Base-by-base conservation (phyloP, 2,797 vertebrate species). In the Clarias pachynema region DNA sequence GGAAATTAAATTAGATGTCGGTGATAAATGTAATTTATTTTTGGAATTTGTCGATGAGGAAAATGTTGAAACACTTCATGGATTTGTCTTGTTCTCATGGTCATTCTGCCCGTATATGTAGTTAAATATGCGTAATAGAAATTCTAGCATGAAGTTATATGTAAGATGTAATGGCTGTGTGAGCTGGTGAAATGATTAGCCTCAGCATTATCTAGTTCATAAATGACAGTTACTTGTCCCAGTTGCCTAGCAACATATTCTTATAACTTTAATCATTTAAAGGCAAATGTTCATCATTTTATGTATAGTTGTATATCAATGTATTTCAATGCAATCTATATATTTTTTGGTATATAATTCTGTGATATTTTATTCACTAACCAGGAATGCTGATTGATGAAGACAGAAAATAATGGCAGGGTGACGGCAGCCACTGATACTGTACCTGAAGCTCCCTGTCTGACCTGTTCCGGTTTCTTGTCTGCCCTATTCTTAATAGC, bases 401-500 rank as follows among this genome's bases (percentile, higher is more conserved):
- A 44, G 53, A 24, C 56, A 31, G 72, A 74, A 56, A 60, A 60
- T 37, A 62, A 79, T 31, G 2, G 24, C 57, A n/a, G 34, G 31
- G 34, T 40, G 77, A n/a, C 5, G 18, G 31, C 29, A 78, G 56
- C 2, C 3, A 15, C 22, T n/a, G 57, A n/a, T 18, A n/a, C n/a
- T n/a, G n/a, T n/a, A 65, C 57, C 57, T n/a, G 77, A 79, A 16
- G 77, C 34, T 62, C 37, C 75, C 0, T 79, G 57, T 82, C 68
- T 60, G 53, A 20, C 69, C 81, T 82, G 31, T 40, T 57, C 62
- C 14, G 44, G n/a, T 53, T 68, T 66, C 79, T 34, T 69, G 18
- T 69, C 53, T 82, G 80, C 49, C 66, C 40, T 79, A 57, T 16
- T 81, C 62, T 62, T 79, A 34, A 31, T 18, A 68, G 49, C 70